Evolutionary conservation across 2,888 invertebrate genomes (phyloP), one percentile per base, ranked within the genome.

Genomic region (Ophonus ardosiacus): DNA sequence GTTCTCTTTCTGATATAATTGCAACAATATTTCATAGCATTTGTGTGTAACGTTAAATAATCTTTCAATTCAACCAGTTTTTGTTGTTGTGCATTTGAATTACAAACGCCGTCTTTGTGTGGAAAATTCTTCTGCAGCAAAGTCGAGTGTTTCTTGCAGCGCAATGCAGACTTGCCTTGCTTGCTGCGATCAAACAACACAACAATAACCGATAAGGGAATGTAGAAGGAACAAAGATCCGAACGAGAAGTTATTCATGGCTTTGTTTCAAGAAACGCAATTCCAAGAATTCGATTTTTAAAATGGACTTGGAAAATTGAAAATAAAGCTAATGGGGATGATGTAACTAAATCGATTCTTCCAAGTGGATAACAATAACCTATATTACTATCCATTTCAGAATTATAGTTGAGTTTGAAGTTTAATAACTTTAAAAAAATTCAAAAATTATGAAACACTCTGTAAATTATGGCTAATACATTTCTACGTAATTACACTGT

Each of bases 71-170:
- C 10, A 51, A 78, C 78, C 78, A 56, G 18, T 78, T 78, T 78
- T 78, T 78, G 57, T 21, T 51, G 51, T 24, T 51, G 24, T 51
- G 21, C 51, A 78, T 78, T 78, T 78, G 57, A 78, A 78, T 78
- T 78, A 78, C 78, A 78, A 78, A 78, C 57, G 78, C 15, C 57
- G 51, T 78, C 78, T 78, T 78, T 78, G 78, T 78, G 21, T 43
- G 3, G 31, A 0, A 31, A 31, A 31, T 31, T 31, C 31, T 31
- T 51, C 13, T 51, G 10, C 10, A 2, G 10, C 13, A 31, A 31
- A 51, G 43, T 51, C 8, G 43, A 51, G 43, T 31, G 31, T 1
- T 51, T 51, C 43, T 51, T 51, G 43, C 7, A 51, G 43, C 43
- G 10, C 43, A 51, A 51, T 51, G 43, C 43, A 51, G 31, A 5